These are phyloP conservation scores for Beroe forskalii DNA, from an alignment of 37 sponge, comb jelly and placozoan species.

Conservation along the genomic window DNA sequence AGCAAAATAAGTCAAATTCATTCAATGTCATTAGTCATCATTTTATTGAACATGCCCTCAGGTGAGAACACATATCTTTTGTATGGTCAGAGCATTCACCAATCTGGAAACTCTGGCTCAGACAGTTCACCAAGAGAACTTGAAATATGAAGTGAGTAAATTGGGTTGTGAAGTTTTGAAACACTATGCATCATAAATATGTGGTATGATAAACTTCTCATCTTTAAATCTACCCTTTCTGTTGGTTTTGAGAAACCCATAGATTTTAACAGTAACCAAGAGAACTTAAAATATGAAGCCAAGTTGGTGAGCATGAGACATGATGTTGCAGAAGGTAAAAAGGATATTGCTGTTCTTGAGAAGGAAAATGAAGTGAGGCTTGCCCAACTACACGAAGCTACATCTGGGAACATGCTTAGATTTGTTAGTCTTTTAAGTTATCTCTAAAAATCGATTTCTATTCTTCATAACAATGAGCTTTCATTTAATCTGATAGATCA, in stretches of 20 bases:
- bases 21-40: too few relatives aligned
- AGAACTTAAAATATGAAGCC: too few relatives aligned
- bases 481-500: too few relatives aligned
- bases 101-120: slow-evolving; percentile 52
- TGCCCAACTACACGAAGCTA: slow-evolving; percentile 38
- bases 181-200: too few relatives aligned
- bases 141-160: slow-evolving; percentile 51
- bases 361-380: slow-evolving; percentile 54
- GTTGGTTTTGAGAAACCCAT: too few relatives aligned
- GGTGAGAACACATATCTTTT: slow-evolving; percentile 18
- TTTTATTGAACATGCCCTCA: too few relatives aligned
- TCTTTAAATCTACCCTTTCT: too few relatives aligned
- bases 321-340: slow-evolving; percentile 32
- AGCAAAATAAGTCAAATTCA: too few relatives aligned
- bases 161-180: too few relatives aligned
- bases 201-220: too few relatives aligned
- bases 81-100: slow-evolving; percentile 58
- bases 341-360: slow-evolving; percentile 41
- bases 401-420: slow-evolving; percentile 31
- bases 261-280: too few relatives aligned
- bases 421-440: slow-evolving; percentile 32
- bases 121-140: slow-evolving; percentile 57
- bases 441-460: neutral
- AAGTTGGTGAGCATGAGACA: slow-evolving; percentile 16
- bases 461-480: neutral